phyloP scores from a whole-genome alignment of 2,888 invertebrate genomes.

The Phragmatobia fuliginosa region DNA sequence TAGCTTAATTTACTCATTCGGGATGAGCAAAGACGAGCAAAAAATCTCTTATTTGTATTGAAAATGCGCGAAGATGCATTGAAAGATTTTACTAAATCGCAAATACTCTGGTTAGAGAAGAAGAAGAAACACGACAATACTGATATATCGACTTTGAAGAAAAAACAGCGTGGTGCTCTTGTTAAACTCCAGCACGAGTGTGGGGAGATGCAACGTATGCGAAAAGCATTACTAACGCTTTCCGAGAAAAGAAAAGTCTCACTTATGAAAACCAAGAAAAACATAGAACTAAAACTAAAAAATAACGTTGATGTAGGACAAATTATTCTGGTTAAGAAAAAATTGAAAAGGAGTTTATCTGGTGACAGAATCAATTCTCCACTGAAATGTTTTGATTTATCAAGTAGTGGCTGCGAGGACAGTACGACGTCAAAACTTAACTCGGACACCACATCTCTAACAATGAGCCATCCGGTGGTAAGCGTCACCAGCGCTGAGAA shows the following conservation, averaged over 20 bases:
- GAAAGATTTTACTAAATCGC: slow-evolving; percentile 82
- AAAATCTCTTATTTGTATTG: slow-evolving; percentile 78
- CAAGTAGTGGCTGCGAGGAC: slow-evolving; percentile 80
- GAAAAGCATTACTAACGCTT: slow-evolving; percentile 75
- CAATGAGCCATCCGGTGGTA: slow-evolving; percentile 22
- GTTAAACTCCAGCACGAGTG: slow-evolving; percentile 89
- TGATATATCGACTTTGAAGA: slow-evolving; percentile 86
- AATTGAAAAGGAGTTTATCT: slow-evolving; percentile 64
- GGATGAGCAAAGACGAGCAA: slow-evolving; percentile 83
- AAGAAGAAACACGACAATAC: slow-evolving; percentile 81
- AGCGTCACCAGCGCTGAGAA: slow-evolving; percentile 67
- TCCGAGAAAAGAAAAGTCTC: slow-evolving; percentile 79
- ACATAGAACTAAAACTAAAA: slow-evolving; percentile 75
- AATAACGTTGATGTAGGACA: slow-evolving; percentile 75
- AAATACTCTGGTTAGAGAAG: slow-evolving; percentile 81
- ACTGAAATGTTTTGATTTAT: slow-evolving; percentile 79
- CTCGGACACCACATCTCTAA: slow-evolving; percentile 35
- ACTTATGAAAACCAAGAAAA: slow-evolving; percentile 80
- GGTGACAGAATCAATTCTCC: slow-evolving; percentile 69
- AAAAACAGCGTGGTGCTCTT: slow-evolving; percentile 89
- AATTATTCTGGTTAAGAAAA: slow-evolving; percentile 74
- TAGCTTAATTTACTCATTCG: slow-evolving; percentile 84
- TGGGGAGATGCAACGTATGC: slow-evolving; percentile 89
- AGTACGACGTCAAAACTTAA: slow-evolving; percentile 58
- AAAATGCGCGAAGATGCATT: slow-evolving; percentile 83